Evolutionary conservation across 2,113 vertebrate genomes (phyloP), one percentile per base, ranked within the genome.

Genomic region (Peromyscus maniculatus): DNA sequence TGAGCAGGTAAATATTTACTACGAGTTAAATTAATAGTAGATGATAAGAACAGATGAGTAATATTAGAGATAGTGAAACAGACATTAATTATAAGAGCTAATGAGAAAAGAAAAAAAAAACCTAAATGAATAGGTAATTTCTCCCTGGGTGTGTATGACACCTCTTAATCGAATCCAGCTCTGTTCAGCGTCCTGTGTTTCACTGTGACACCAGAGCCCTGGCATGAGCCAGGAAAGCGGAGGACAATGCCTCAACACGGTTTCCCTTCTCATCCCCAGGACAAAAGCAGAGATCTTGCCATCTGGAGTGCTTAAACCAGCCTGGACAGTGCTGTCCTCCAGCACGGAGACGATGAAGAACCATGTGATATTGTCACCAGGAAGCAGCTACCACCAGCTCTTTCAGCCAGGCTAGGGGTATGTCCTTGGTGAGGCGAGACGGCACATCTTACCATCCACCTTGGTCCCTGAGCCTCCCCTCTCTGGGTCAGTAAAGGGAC

Each of bases 1-100:
- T 67, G 36, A 89, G 12, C 21, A 43, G 33, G 87, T 95, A 93
- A 66, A 74, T 91, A 92, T 67, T 28, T 74, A 91, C 77, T 66
- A 36, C 46, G 46, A 78, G 17, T 3, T 33, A 0, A 77, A 66
- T 88, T 92, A 71, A 67, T 91, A 49, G 77, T 71, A 72, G 3
- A 49, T 72, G 66, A 90, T 88, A 95, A 91, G 64, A 83, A 71
- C 87, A 78, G 69, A 66, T 90, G 80, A 77, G 59, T 33, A 77
- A 64, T 43, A 89, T 52, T 91, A 92, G 39, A 87, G 16, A 91
- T 87, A 91, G 80, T 69, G 72, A 91, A 84, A 83, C 49, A 82
- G 46, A 62, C 82, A 43, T 31, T 84, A 93, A 36, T 77, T 82
- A 0, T 62, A 94, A 69, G 24, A 71, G n/a, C 46, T 84, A 39